These are phyloP conservation scores for Phalacrocorax brasilianus DNA, from an alignment of 2,113 vertebrate genomes.

Conservation along the genomic window DNA sequence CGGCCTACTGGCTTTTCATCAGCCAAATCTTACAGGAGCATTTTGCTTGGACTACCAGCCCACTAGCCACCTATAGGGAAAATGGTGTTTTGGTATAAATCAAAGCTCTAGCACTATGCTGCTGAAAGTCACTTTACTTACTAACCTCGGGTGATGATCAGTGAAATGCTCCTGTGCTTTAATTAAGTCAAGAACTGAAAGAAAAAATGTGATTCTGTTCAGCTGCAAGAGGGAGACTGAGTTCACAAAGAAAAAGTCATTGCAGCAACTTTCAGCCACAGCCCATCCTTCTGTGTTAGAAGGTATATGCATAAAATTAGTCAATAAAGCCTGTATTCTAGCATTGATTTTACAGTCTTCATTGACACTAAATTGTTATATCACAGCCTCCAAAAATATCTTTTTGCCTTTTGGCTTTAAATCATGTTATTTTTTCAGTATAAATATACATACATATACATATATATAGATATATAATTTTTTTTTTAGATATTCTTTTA, in stretches of 20 bases:
- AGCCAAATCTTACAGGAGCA: background rate
- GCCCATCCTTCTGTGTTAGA: background rate
- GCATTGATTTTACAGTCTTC: background rate
- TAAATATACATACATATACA: too few species aligned
- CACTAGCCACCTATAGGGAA: background rate
- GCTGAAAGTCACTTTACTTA: background rate
- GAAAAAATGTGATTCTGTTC: background rate
- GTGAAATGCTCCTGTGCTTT: background rate
- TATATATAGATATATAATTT: too few species aligned
- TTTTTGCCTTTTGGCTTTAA: background rate
- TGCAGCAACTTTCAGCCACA: background rate
- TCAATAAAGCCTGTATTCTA: background rate
- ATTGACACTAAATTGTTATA: background rate
- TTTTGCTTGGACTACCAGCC: background rate
- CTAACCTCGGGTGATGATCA: background rate
- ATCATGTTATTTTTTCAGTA: background rate
- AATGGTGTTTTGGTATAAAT: background rate
- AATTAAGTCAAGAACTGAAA: background rate
- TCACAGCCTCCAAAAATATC: background rate
- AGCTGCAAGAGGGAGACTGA: background rate
- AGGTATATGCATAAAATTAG: background rate
- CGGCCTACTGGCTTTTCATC: background rate
- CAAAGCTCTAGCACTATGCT: background rate
- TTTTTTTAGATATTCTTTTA: background rate
- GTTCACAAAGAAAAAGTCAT: background rate